These are phyloP conservation scores for Knipowitschia caucasica DNA, from an alignment of 2,797 vertebrate genomes.

Conservation along the genomic window DNA sequence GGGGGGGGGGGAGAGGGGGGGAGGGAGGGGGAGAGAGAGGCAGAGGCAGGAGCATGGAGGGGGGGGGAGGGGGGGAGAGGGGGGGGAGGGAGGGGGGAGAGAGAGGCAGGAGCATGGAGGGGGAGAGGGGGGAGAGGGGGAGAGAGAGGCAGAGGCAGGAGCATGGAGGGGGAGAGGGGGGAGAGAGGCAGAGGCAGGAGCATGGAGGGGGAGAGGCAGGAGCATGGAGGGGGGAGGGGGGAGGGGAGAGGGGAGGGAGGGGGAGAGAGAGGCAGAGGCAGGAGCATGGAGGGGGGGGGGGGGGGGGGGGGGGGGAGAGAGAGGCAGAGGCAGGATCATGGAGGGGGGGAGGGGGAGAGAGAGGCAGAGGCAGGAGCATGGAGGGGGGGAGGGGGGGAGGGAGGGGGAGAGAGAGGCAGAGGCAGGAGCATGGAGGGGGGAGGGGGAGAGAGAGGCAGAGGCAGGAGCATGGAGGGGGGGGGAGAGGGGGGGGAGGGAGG, in stretches of 20 bases:
- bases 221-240: background rate
- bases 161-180: background rate
- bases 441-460: slow-evolving; percentile 4
- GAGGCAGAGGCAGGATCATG: slow-evolving; percentile 7
- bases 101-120: slow-evolving; percentile 1
- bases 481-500: background rate
- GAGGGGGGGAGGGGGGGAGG: too few species aligned
- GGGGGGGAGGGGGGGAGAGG: too few species aligned
- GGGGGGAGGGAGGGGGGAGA: background rate
- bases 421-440: background rate
- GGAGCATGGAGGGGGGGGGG: background rate
- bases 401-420: slow-evolving; percentile 1
- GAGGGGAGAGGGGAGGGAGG: too few species aligned
- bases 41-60: slow-evolving; percentile 4
- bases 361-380: slow-evolving; percentile 6
- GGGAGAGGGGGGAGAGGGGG: background rate
- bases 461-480: background rate
- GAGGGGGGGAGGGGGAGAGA: background rate
- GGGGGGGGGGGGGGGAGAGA: background rate
- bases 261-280: slow-evolving; percentile 7
- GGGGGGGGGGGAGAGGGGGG: too few species aligned
- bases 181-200: slow-evolving; percentile 42
- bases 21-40: background rate
- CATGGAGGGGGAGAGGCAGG: slow-evolving; percentile 14
- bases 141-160: slow-evolving; percentile 7